These are phyloP conservation scores for Monodelphis domestica DNA, from an alignment of 2,797 vertebrate species.

Conservation along the genomic window DNA sequence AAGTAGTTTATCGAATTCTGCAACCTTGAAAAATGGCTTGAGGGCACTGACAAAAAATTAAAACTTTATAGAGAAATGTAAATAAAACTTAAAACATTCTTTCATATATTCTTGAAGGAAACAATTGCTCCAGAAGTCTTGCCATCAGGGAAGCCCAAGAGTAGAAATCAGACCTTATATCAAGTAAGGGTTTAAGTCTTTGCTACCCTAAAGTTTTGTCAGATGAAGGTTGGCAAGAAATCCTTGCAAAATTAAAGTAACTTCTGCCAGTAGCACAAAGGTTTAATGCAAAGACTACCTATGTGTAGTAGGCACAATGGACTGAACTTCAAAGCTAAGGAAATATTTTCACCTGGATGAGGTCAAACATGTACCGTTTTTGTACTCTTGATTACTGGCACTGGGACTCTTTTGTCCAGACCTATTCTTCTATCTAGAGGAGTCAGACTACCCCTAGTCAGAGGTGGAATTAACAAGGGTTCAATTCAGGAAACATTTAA, in stretches of 20 bases:
- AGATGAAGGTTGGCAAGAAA: background rate
- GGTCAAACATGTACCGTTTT: background rate
- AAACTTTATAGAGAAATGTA: background rate
- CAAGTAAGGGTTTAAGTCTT: background rate
- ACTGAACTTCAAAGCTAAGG: constrained; percentile 29
- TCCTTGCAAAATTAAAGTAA: constrained; percentile 1
- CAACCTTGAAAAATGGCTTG: background rate
- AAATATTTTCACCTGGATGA: constrained; percentile 6
- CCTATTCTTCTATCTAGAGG: background rate
- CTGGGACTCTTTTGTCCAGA: background rate
- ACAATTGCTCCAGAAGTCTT: background rate
- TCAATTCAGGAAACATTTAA: background rate
- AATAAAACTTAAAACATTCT: constrained; percentile 18
- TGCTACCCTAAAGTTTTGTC: background rate
- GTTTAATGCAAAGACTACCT: background rate
- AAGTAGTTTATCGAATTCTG: background rate
- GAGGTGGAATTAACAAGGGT: background rate
- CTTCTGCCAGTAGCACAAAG: constrained; percentile 7
- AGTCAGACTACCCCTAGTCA: background rate
- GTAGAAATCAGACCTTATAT: background rate
- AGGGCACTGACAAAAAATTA: background rate
- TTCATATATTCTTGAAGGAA: background rate
- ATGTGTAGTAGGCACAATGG: background rate
- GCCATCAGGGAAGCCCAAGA: background rate
- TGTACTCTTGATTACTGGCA: background rate